phyloP scores from a whole-genome alignment of 2,113 vertebrate genomes.

The Speoplatyrhinus poulsoni region DNA sequence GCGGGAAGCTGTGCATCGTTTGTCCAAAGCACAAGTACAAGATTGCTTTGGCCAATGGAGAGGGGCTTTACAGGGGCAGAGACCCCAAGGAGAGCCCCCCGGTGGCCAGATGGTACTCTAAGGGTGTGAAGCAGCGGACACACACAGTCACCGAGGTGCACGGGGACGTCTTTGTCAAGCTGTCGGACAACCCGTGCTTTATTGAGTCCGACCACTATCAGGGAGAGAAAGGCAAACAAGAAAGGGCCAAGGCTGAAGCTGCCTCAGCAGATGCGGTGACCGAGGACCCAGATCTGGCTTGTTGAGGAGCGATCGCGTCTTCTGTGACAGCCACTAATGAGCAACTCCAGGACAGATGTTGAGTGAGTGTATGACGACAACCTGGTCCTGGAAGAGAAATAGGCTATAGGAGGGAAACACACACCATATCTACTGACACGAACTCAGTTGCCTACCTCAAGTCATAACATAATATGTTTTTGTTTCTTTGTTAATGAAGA shows the following conservation, averaged over 20 bases:
- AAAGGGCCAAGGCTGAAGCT: constrained; percentile 49
- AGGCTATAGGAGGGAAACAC: background rate
- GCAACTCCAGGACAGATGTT: background rate
- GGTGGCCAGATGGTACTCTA: constrained; percentile 82
- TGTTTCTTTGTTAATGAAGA: background rate
- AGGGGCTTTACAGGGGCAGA: constrained; percentile 83
- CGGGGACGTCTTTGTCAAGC: constrained; percentile 83
- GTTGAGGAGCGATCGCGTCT: background rate
- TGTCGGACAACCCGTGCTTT: constrained; percentile 68
- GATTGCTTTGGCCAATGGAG: constrained; percentile 86
- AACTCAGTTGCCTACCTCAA: background rate
- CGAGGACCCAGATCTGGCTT: background rate
- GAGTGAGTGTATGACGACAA: background rate
- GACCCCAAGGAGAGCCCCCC: constrained; percentile 74
- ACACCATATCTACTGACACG: background rate
- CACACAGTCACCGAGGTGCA: constrained; percentile 79
- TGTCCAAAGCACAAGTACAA: constrained; percentile 94
- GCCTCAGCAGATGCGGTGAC: background rate
- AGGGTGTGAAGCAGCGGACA: constrained; percentile 89
- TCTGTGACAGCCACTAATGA: background rate
- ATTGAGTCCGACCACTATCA: constrained; percentile 91
- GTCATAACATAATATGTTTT: background rate
- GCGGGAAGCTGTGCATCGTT: constrained; percentile 85
- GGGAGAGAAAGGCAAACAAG: constrained; percentile 79
- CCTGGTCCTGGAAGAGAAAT: background rate